Conservation (phyloP, 2,113 vertebrate genomes). For the Balaenoptera acutorostrata region DNA sequence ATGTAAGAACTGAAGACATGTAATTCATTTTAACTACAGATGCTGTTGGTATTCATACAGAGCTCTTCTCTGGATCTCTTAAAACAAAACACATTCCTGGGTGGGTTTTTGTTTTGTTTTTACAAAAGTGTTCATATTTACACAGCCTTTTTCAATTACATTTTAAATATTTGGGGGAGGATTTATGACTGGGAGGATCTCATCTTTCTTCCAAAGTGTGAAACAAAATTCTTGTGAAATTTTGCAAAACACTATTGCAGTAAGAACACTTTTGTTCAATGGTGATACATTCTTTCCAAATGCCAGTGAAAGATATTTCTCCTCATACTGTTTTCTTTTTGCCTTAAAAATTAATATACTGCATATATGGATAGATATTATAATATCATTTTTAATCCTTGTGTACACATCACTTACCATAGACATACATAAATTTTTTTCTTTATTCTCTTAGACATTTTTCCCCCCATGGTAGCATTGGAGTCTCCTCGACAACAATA, state of each 20-base stretch:
- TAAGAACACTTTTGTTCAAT: constrained; percentile 50
- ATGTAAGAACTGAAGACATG: constrained; percentile 39
- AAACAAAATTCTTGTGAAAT: constrained; percentile 66
- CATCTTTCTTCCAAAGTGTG: constrained; percentile 67
- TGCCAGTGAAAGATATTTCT: not conserved
- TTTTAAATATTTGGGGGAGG: constrained; percentile 65
- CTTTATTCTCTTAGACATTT: not conserved
- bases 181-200: constrained; percentile 36
- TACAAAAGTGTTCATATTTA: constrained; percentile 64
- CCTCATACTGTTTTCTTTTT: not conserved
- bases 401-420: not conserved
- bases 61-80: constrained; percentile 64
- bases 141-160: constrained; percentile 59
- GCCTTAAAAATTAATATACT: constrained; percentile 18
- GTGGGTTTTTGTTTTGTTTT: constrained; percentile 72
- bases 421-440: not conserved
- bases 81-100: constrained; percentile 71
- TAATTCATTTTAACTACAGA: constrained; percentile 68
- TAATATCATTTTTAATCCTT: not conserved
- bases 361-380: not conserved
- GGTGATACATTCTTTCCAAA: not conserved
- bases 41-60: constrained; percentile 62
- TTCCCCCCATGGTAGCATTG: not conserved
- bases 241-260: not conserved
- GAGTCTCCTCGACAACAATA: not conserved